Base-by-base conservation (phyloP, 2,888 invertebrate genomes). In the Drosophila hamatofila region DNA sequence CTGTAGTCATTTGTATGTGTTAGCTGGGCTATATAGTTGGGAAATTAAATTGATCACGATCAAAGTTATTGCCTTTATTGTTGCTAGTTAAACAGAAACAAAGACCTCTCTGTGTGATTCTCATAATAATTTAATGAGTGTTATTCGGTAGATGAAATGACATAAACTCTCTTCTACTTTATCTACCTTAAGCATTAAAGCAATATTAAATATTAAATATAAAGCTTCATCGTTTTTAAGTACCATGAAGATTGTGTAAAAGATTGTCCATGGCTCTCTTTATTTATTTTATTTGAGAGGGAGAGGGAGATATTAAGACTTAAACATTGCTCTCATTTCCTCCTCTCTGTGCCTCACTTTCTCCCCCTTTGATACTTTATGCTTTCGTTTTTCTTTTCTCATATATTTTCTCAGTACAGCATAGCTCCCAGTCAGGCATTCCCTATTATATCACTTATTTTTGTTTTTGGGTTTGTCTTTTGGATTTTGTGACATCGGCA, bases 391-490 rank as follows among this genome's bases (percentile, higher is more conserved):
- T 21, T 12, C 41, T 35, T 7, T 1, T 9, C 25, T n/a, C 46
- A n/a, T 5, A 21, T 6, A 51, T 6, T 49, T 49, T 49, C 51
- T 21, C 51, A n/a, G 0, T 37, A 27, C 14, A 48, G 37, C 37
- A 27, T 48, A 37, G 1, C 21, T 48, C 0, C 2, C 18, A 16
- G 27, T 49, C 48, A 12, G 12, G 16, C 35, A 57, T 23, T n/a
- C 1, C 23, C 44, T 44, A 18, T 48, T 16, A 39, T 16, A 48
- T n/a, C 27, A 21, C 16, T 58, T 25, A 14, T 61, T 18, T 54
- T 75, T 61, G 63, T 63, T 67, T 72, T 81, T 75, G 67, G 66
- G 68, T 58, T 80, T 81, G 72, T 49, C 68, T 68, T 78, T 76
- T 72, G 48, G 49, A 55, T 48, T 58, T 18, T 57, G 79, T 80